Percentiles rank a stretch among this genome's conserved stretches.
phyloP scores from a whole-genome alignment of 2,797 vertebrate species.

The Poecilia wingei region DNA sequence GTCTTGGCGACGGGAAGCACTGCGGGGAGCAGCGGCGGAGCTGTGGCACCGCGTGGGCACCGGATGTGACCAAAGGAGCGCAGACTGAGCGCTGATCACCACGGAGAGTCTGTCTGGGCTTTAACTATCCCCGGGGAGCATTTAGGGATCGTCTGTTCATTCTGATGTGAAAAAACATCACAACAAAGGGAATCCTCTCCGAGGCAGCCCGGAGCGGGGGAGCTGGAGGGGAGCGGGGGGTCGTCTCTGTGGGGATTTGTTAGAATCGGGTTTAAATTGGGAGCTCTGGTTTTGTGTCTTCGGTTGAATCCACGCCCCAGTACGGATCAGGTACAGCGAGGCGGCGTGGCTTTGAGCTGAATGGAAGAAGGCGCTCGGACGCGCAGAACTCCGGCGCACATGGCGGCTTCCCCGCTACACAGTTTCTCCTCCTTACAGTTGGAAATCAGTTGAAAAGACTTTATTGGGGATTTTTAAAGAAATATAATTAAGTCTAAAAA shows the following conservation, averaged over 20 bases:
- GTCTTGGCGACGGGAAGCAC: conserved; percentile 23
- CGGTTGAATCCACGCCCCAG: conserved; percentile 14
- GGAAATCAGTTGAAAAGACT: background rate
- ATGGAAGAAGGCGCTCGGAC: conserved; percentile 16
- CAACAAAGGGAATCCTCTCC: conserved; percentile 1
- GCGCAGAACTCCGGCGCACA: conserved; percentile 12
- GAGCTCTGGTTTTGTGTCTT: background rate
- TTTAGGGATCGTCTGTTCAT: conserved; percentile 15
- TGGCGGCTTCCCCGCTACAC: background rate
- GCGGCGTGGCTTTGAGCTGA: conserved; percentile 31
- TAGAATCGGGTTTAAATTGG: background rate
- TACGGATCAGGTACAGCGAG: background rate
- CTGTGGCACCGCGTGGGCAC: conserved; percentile 33
- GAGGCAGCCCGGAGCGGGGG: background rate
- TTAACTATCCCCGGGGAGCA: conserved; percentile 19
- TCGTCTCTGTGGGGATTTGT: background rate
- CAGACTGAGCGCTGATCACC: background rate
- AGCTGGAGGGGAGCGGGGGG: background rate
- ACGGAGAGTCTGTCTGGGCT: background rate
- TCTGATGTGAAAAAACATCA: conserved; percentile 6
- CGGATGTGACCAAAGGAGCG: conserved; percentile 1
- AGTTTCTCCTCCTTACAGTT: background rate
- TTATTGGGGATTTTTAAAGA: background rate
- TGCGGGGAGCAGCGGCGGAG: conserved; percentile 7
- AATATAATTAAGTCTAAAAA: background rate